Base-by-base conservation (phyloP, 2,113 vertebrate species). In the Pleuronectes platessa region DNA sequence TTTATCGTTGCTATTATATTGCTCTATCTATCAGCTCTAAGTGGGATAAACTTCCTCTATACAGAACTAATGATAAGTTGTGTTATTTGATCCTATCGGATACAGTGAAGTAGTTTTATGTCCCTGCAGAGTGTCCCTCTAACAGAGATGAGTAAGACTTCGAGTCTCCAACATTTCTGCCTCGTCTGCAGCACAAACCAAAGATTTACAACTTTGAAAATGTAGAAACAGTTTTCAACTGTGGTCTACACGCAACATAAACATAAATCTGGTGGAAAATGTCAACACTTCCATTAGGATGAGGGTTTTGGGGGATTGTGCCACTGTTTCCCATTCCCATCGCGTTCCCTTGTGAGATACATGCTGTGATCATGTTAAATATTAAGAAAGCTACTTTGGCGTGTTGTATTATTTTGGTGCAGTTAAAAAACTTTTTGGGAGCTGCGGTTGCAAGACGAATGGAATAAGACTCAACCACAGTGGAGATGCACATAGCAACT, bases 151-250 rank as follows among this genome's bases (percentile, higher is more conserved):
- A 56, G 31, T 31, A 31, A 31, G 31, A 31, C 31, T 7, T 31
- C 6, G 31, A 31, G 40, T 12, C 40, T 42, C 40, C 40, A 13
- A 42, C 40, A 42, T 13, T 56, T 20, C 59, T 56, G 71, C 26
- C 78, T 79, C 21, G 14, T 54, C 45, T 42, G 47, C 20, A 61
- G 63, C 40, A 31, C 20, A 61, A 59, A 59, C 35, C 68, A 35
- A 62, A 59, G 79, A 86, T 84, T 79, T 85, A 86, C 74, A 78
- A 24, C 68, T 37, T 60, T 51, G 79, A 59, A 58, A 75, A 76
- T 49, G 61, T 7, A 67, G 61, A 18, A 53, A 72, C 61, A 5
- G 31, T 81, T 62, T 51, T 66, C 59, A 81, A 54, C 31, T 74
- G 81, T 66, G 69, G 74, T 78, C 47, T 9, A 61, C 47, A 51